These are phyloP conservation scores for Trissolcus japonicus DNA, from an alignment of 2,888 invertebrate genomes.

Conservation along the genomic window DNA sequence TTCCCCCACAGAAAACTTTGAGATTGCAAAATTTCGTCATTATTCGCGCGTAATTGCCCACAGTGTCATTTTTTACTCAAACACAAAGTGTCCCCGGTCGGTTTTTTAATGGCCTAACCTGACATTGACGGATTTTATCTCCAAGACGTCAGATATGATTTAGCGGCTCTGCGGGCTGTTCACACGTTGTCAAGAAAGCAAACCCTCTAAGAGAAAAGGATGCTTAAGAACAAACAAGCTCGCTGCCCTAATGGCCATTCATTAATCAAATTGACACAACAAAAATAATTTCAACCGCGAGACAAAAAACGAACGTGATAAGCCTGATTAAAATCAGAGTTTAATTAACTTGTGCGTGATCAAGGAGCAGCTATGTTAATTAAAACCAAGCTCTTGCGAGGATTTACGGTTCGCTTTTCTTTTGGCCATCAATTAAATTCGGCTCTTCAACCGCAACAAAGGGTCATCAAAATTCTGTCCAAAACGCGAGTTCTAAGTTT, in stretches of 20 bases:
- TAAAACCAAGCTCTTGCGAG: conserved; percentile 35
- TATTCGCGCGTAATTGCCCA: conserved; percentile 47
- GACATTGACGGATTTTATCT: conserved; percentile 56
- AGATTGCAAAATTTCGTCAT: conserved; percentile 39
- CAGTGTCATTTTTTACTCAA: conserved; percentile 52
- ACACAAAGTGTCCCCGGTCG: conserved; percentile 45
- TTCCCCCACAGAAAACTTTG: not conserved
- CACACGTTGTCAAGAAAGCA: conserved; percentile 26
- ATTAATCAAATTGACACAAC: conserved; percentile 33
- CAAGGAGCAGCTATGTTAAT: conserved; percentile 41
- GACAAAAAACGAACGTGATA: conserved; percentile 6
- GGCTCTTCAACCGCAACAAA: conserved; percentile 37
- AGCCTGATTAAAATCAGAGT: not conserved
- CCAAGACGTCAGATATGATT: conserved; percentile 47
- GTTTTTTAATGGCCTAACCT: conserved; percentile 44
- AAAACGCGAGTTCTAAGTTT: conserved; percentile 36
- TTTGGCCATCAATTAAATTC: conserved; percentile 45
- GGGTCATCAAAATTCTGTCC: conserved; percentile 3
- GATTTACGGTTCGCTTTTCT: conserved; percentile 31
- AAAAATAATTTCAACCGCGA: not conserved
- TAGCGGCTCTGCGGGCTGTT: conserved; percentile 41
- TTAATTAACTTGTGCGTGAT: conserved; percentile 12
- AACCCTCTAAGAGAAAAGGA: conserved; percentile 2
- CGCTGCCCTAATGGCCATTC: conserved; percentile 15
- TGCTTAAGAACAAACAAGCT: conserved; percentile 21